Percentiles rank a stretch among this genome's conserved stretches.
Evolutionary conservation across 2,797 vertebrate genomes (phyloP).

Genomic region (Neomorphus geoffroyi): DNA sequence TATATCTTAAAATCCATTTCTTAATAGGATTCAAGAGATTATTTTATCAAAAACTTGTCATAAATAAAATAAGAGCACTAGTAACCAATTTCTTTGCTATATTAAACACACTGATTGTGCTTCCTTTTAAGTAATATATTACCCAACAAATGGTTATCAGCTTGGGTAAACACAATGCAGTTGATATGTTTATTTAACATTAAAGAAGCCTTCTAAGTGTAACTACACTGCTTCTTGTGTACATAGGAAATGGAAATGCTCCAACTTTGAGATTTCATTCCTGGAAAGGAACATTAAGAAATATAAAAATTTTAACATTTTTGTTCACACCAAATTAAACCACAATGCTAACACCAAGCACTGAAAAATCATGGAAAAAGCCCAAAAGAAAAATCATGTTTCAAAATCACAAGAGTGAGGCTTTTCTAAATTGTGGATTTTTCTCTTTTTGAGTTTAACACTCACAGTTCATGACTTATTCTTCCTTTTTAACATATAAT

Average conservation of each 20-base stretch:
- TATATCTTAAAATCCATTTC: neutral
- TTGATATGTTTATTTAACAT: constrained; percentile 1
- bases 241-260: neutral
- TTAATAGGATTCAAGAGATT: neutral
- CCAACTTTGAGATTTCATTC: neutral
- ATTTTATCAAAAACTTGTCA: neutral
- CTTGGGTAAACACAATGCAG: constrained; percentile 15
- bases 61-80: neutral
- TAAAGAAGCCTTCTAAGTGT: neutral
- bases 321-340: neutral
- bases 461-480: neutral
- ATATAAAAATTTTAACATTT: neutral
- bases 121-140: neutral
- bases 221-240: neutral
- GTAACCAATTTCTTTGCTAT: neutral
- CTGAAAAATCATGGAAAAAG: neutral
- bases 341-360: neutral
- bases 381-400: neutral
- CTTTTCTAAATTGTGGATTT: neutral
- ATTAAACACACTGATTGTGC: neutral
- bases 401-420: neutral
- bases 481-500: neutral
- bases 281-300: neutral
- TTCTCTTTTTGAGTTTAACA: neutral
- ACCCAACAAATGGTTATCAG: constrained; percentile 13